Conservation (phyloP, 2,888 invertebrate genomes). For the Drosophila nr. perissopoda region DNA sequence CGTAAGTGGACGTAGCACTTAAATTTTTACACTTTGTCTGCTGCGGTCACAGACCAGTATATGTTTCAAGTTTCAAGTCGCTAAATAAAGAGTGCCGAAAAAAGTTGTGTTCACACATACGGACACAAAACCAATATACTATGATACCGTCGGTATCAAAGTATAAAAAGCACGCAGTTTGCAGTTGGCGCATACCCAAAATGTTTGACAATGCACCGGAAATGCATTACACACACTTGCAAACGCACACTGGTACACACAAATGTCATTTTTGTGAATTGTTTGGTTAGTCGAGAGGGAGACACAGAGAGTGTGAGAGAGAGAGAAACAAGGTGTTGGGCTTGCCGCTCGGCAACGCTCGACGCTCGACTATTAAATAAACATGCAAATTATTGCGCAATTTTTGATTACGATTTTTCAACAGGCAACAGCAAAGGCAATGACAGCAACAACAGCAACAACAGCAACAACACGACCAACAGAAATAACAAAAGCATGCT, state of each 20-base stretch:
- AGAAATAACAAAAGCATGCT: constrained; percentile 18
- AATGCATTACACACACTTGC: constrained; percentile 40
- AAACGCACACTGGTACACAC: constrained; percentile 3
- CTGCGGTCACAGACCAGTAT: too few relatives aligned
- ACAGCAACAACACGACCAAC: constrained; percentile 12
- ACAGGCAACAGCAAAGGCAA: constrained; percentile 34
- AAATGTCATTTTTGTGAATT: constrained; percentile 56
- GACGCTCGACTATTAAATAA: constrained; percentile 74
- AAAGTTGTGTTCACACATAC: too few relatives aligned
- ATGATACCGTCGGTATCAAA: too few relatives aligned
- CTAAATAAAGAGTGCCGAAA: too few relatives aligned
- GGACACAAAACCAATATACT: too few relatives aligned
- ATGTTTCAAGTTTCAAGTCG: too few relatives aligned
- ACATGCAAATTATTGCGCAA: constrained; percentile 81
- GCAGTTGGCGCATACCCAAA: constrained; percentile 68
- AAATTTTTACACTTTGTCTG: too few relatives aligned
- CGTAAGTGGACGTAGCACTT: too few relatives aligned
- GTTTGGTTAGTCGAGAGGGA: constrained; percentile 10
- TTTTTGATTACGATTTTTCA: constrained; percentile 80
- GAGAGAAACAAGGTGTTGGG: constrained; percentile 5
- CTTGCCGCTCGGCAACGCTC: constrained; percentile 11
- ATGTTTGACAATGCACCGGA: constrained; percentile 73
- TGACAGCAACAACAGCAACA: constrained; percentile 11
- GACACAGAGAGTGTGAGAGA: background rate
- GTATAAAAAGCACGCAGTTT: constrained; percentile 33